Evolutionary conservation across 2,888 invertebrate species (phyloP).

Genomic region (Allacma fusca): DNA sequence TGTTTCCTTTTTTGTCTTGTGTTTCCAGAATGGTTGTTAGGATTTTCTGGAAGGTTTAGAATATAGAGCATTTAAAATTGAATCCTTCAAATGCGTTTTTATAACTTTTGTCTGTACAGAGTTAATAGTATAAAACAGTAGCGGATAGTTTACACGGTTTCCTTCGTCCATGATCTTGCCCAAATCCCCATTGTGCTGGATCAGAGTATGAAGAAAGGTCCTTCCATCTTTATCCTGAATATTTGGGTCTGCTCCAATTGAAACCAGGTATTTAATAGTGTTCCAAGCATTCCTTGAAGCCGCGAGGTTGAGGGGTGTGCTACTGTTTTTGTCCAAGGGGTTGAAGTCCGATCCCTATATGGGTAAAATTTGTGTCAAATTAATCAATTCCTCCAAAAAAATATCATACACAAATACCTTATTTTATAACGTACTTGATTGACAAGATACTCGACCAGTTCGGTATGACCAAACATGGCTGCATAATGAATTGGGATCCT

Average conservation of each 20-base stretch:
- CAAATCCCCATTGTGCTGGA: slow-evolving; percentile 81
- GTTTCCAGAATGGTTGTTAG: slow-evolving; percentile 26
- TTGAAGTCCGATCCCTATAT: too few relatives aligned
- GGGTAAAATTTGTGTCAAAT: too few relatives aligned
- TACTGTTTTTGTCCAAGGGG: slow-evolving; percentile 77
- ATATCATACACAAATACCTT: too few relatives aligned
- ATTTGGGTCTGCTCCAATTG: slow-evolving; percentile 77
- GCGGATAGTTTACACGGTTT: slow-evolving; percentile 71
- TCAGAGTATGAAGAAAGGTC: slow-evolving; percentile 84
- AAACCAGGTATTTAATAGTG: slow-evolving; percentile 76
- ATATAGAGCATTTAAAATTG: too few relatives aligned
- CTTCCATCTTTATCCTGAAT: slow-evolving; percentile 79
- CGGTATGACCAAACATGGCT: slow-evolving; percentile 87
- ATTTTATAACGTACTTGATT: slow-evolving; percentile 67
- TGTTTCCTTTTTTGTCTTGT: slow-evolving; percentile 28
- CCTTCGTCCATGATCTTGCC: slow-evolving; percentile 78
- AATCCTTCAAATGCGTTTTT: too few relatives aligned
- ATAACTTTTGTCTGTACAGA: background rate
- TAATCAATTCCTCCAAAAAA: too few relatives aligned
- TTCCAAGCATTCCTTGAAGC: slow-evolving; percentile 83
- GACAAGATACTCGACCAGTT: slow-evolving; percentile 73
- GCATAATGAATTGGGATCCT: slow-evolving; percentile 92
- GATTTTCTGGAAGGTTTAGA: background rate
- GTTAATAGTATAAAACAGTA: background rate
- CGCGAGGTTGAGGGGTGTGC: slow-evolving; percentile 81